phyloP scores from a whole-genome alignment of 2,113 vertebrate species.

The Athene cunicularia region DNA sequence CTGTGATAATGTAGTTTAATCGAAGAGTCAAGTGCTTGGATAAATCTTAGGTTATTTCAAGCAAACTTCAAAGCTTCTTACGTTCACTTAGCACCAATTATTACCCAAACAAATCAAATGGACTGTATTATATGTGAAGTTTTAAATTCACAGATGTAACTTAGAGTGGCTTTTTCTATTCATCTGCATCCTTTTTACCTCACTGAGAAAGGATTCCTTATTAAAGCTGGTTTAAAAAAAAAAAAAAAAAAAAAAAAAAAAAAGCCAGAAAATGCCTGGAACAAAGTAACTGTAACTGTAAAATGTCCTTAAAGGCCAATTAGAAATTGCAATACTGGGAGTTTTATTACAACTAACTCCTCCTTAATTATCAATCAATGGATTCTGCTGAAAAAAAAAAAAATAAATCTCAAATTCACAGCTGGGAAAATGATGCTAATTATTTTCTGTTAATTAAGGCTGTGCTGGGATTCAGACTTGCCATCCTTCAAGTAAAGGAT shows the following conservation, averaged over 20 bases:
- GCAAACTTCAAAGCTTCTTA: slow-evolving; percentile 48
- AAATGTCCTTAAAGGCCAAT: slow-evolving; percentile 85
- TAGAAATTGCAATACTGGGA: slow-evolving; percentile 84
- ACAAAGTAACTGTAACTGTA: slow-evolving; percentile 83
- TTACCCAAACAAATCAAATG: slow-evolving; percentile 45
- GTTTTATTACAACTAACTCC: slow-evolving; percentile 83
- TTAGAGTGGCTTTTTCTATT: not conserved
- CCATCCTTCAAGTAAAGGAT: slow-evolving; percentile 80
- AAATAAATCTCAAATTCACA: slow-evolving; percentile 72
- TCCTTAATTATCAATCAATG: slow-evolving; percentile 88
- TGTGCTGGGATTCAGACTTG: slow-evolving; percentile 79
- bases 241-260: slow-evolving; percentile 18
- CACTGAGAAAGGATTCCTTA: slow-evolving; percentile 63
- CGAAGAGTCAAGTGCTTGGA: not conserved
- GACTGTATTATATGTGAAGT: not conserved
- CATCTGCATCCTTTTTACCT: slow-evolving; percentile 52
- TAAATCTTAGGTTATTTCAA: slow-evolving; percentile 50
- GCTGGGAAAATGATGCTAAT: slow-evolving; percentile 85
- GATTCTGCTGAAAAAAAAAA: slow-evolving; percentile 73
- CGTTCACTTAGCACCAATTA: not conserved
- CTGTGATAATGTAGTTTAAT: slow-evolving; percentile 37
- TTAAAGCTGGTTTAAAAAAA: slow-evolving; percentile 57
- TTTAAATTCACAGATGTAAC: slow-evolving; percentile 1
- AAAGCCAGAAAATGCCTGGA: slow-evolving; percentile 72
- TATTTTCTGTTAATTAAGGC: slow-evolving; percentile 86